phyloP scores from a whole-genome alignment of 2,888 invertebrate species.

The Ennomos quercinarius region DNA sequence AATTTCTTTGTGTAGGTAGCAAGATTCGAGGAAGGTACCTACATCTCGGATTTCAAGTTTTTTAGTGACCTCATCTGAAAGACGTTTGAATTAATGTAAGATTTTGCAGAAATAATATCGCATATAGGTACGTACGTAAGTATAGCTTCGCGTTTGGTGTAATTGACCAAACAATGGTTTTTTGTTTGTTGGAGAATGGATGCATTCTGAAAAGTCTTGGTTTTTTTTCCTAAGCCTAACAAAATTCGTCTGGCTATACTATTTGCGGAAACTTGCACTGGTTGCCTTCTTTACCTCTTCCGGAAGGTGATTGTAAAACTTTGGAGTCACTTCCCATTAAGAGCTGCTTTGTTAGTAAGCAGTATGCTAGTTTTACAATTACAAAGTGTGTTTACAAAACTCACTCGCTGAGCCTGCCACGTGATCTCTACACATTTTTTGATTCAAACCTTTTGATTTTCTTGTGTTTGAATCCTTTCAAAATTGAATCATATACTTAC shows the following conservation, averaged over 20 bases:
- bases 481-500: too few species aligned
- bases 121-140: too few species aligned
- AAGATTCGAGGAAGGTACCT: slow-evolving; percentile 29
- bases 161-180: too few species aligned
- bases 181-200: too few species aligned
- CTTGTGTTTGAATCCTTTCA: too few species aligned
- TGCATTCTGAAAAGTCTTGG: too few species aligned
- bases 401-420: slow-evolving; percentile 51
- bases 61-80: slow-evolving; percentile 21
- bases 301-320: slow-evolving; percentile 54
- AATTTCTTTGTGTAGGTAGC: slow-evolving; percentile 57
- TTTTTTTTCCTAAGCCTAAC: too few species aligned
- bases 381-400: slow-evolving; percentile 73
- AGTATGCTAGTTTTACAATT: slow-evolving; percentile 45
- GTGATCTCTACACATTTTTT: slow-evolving; percentile 47
- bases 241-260: neutral
- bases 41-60: slow-evolving; percentile 24
- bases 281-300: slow-evolving; percentile 24
- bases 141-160: too few species aligned
- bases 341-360: slow-evolving; percentile 68
- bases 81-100: neutral
- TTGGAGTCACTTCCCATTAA: slow-evolving; percentile 29
- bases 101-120: neutral
- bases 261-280: slow-evolving; percentile 13
- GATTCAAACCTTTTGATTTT: neutral